These are phyloP conservation scores for Brachionus sp. DNA, from an alignment of 1,140 invertebrate species.

Conservation along the genomic window DNA sequence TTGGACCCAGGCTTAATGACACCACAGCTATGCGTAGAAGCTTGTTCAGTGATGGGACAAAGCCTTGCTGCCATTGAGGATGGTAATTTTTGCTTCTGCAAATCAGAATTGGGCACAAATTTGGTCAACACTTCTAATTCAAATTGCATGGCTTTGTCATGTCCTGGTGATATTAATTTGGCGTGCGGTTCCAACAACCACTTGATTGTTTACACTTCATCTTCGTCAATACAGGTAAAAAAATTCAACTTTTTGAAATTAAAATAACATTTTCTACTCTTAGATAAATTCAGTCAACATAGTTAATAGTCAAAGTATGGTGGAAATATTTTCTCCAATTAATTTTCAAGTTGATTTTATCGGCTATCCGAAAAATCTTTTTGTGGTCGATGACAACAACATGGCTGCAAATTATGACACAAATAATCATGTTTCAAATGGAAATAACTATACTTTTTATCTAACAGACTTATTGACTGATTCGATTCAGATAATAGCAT, in stretches of 20 bases:
- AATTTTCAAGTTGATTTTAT: not conserved
- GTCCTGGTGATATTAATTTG: not conserved
- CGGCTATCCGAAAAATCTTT: not conserved
- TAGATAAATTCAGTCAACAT: not conserved
- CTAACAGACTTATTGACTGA: not conserved
- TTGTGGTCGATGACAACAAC: not conserved
- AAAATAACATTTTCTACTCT: not conserved
- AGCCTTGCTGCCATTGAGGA: constrained; percentile 32
- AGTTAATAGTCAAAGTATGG: not conserved
- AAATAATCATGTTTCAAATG: not conserved
- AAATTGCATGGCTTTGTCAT: not conserved
- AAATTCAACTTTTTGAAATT: not conserved
- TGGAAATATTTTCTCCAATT: not conserved
- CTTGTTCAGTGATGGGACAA: constrained; percentile 16
- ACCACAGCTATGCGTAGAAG: not conserved
- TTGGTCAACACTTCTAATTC: not conserved
- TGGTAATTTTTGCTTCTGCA: constrained; percentile 26
- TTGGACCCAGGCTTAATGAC: not conserved
- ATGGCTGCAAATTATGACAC: not conserved
- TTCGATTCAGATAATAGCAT: not conserved
- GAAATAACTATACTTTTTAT: not conserved
- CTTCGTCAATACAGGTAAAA: not conserved
- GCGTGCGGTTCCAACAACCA: not conserved
- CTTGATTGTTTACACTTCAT: not conserved
- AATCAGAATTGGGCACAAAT: not conserved